Evolutionary conservation across 2,797 vertebrate genomes (phyloP), one percentile per base, ranked within the genome.

Genomic region (Darevskia mixta): DNA sequence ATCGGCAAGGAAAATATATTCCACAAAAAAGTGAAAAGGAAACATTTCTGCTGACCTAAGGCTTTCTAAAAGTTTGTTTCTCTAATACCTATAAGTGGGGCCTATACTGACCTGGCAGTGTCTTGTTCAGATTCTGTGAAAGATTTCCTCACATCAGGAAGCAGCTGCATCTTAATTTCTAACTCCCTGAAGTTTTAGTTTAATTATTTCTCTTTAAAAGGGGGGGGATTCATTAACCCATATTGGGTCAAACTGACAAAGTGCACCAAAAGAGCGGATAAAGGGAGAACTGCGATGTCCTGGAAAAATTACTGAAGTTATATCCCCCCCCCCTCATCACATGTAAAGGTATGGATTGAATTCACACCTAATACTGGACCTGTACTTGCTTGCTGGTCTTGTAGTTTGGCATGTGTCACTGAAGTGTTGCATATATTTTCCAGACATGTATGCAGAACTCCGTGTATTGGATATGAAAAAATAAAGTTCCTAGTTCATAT

Each of bases 21-120:
- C 91, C 85, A 89, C 93, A 81, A 92, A 72, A 55, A 80, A 81
- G 23, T 41, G 61, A n/a, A 35, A 66, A 82, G 81, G 61, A 89
- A 89, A 81, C 13, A 82, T 80, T 85, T 80, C 81, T 88, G 86
- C 81, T 88, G 72, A 88, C 80, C 32, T 88, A 55, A 55, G 81
- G 73, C 61, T 88, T 88, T 88, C 43, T 88, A 29, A 72, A 86
- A 82, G 79, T 86, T 89, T 89, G 66, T 82, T 86, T 89, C 79
- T 86, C 61, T 89, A 77, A 69, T 86, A 89, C 83, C 61, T 89
- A 82, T 55, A 89, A 82, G 79, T 81, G 45, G 45, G 72, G 72
- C 79, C 64, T 86, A 20, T 45, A 77, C 27, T 82, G 84, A 78
- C 81, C 81, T 82, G 61, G 58, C 86, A 82, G 86, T 76, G 73